Base-by-base conservation (phyloP, 1,140 invertebrate genomes). In the Episyrphus balteatus region DNA sequence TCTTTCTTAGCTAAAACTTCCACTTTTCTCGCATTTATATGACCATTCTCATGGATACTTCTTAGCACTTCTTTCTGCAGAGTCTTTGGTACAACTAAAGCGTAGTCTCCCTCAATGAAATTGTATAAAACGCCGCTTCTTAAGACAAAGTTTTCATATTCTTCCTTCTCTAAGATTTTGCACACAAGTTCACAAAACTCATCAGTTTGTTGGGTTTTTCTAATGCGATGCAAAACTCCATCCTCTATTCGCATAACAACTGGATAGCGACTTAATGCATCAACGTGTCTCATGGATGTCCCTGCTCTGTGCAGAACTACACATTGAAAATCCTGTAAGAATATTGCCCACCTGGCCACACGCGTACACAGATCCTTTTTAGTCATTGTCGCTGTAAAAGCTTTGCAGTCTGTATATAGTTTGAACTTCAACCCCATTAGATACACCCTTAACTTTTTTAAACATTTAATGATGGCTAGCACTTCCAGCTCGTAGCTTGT, bases 1-100 rank as follows among this genome's bases (percentile, higher is more conserved):
- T 73, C 62, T 53, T 57, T 55, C 15, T 47, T 52, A 2, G 72
- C 56, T 6, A 61, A 21, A 14, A 65, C 62, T 50, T 62, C 56
- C 1, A n/a, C n/a, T n/a, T n/a, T n/a, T n/a, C n/a, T n/a, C n/a
- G n/a, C n/a, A n/a, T n/a, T n/a, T n/a, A n/a, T n/a, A n/a, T n/a
- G n/a, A n/a, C n/a, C n/a, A 58, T 71, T 49, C 30, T 58, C 55
- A 44, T 71, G 68, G 5, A 50, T 52, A 42, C 45, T 55, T 18
- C 38, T 49, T 15, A 66, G 59, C 5, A 68, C 57, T 42, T 68
- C 58, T 33, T 46, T 45, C 38, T 59, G 49, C 52, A 62, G 55
- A 5, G 44, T 46, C 21, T 52, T 61, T 0, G 59, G 59, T 42
- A 68, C 51, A 26, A 62, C 57, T n/a, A 66, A 37, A 2, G 53